Percentiles rank a stretch among this genome's conserved stretches.
phyloP scores from a whole-genome alignment of 2,797 vertebrate genomes.

The Pseudochirops corinnae region DNA sequence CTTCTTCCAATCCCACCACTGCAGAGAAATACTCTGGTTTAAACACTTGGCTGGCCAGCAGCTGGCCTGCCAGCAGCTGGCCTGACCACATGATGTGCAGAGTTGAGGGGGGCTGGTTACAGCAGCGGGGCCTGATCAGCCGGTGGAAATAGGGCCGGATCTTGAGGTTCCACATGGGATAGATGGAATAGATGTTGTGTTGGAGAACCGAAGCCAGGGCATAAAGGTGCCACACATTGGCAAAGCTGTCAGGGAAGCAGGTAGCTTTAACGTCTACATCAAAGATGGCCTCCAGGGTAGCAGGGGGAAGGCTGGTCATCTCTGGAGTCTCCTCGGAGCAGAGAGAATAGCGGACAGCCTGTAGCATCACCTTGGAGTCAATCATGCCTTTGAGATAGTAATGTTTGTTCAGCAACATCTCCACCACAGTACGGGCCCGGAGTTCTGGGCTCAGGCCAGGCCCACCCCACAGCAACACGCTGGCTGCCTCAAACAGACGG shows the following conservation, averaged over 20 bases:
- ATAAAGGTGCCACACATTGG: slow-evolving; percentile 98
- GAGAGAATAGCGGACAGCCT: slow-evolving; percentile 95
- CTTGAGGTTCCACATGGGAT: slow-evolving; percentile 96
- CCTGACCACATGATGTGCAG: slow-evolving; percentile 98
- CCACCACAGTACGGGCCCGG: slow-evolving; percentile 95
- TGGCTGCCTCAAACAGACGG: slow-evolving; percentile 94
- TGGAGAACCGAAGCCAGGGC: slow-evolving; percentile 93
- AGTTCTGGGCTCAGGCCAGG: slow-evolving; percentile 92
- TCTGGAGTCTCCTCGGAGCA: slow-evolving; percentile 93
- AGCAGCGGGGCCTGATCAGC: slow-evolving; percentile 91
- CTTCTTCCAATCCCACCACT: slow-evolving; percentile 88
- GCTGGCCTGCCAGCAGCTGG: slow-evolving; percentile 83
- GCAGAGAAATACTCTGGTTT: slow-evolving; percentile 93
- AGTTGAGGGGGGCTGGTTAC: slow-evolving; percentile 84
- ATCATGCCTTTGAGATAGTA: slow-evolving; percentile 98
- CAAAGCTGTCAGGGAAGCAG: slow-evolving; percentile 94
- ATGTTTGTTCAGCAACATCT: slow-evolving; percentile 95
- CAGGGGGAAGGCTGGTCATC: slow-evolving; percentile 92
- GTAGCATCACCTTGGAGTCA: slow-evolving; percentile 98
- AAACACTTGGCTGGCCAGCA: slow-evolving; percentile 87
- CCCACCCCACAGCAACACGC: slow-evolving; percentile 92
- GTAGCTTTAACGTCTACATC: slow-evolving; percentile 96
- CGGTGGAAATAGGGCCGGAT: slow-evolving; percentile 97
- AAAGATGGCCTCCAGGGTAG: slow-evolving; percentile 95
- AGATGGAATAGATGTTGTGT: slow-evolving; percentile 95